phyloP scores from a whole-genome alignment of 2,113 vertebrate genomes.

The Oryzias celebensis region DNA sequence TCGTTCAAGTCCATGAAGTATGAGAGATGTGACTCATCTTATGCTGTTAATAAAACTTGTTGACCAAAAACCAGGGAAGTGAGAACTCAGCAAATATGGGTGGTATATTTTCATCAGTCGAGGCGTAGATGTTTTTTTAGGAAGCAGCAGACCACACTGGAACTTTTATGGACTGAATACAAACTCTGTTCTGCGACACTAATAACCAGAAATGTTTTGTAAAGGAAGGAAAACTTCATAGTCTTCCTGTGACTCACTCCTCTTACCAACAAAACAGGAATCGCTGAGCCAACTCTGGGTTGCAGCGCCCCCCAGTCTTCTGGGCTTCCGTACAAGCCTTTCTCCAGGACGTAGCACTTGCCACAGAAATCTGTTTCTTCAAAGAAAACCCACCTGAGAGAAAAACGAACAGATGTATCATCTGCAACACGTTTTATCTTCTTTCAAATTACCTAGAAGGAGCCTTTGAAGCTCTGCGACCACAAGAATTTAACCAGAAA shows the following conservation, averaged over 20 bases:
- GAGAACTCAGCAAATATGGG: slow-evolving; percentile 9
- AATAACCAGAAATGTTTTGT: slow-evolving; percentile 3
- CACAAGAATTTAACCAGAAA: slow-evolving; percentile 5
- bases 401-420: background rate
- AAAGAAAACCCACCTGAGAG: slow-evolving; percentile 87
- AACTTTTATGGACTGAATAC: background rate
- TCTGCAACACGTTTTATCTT: background rate
- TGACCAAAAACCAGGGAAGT: slow-evolving; percentile 24
- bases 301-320: slow-evolving; percentile 88
- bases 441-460: slow-evolving; percentile 8
- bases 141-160: background rate
- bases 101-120: background rate
- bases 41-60: background rate
- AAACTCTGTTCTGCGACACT: background rate
- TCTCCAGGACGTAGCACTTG: slow-evolving; percentile 86
- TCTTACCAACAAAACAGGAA: slow-evolving; percentile 87
- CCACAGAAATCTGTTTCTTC: slow-evolving; percentile 88
- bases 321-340: slow-evolving; percentile 85
- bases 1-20: background rate
- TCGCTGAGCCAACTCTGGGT: slow-evolving; percentile 82
- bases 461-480: slow-evolving; percentile 4
- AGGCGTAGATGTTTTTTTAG: background rate
- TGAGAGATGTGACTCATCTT: slow-evolving; percentile 21
- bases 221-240: background rate
- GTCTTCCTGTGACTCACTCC: slow-evolving; percentile 13